Conservation (phyloP, 2,888 invertebrate genomes). For the Dryobotodes eremita region DNA sequence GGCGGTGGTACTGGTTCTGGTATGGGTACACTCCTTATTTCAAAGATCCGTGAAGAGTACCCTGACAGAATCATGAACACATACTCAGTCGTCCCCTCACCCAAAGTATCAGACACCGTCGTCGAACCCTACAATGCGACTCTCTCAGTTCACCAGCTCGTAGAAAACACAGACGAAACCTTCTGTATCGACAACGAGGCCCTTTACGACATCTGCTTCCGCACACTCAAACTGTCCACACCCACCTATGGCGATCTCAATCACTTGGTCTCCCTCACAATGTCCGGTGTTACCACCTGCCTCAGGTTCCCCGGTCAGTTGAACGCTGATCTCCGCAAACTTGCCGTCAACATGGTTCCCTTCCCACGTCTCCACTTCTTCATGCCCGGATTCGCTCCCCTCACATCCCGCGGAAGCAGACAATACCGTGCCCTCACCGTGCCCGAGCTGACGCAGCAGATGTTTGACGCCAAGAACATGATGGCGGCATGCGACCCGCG, state of each 20-base stretch:
- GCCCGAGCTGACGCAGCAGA: conserved; percentile 96
- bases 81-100: conserved; percentile 95
- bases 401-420: conserved; percentile 96
- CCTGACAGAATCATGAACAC: conserved; percentile 97
- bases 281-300: conserved; percentile 96
- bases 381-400: conserved; percentile 97
- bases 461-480: conserved; percentile 99
- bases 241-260: conserved; percentile 98
- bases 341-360: conserved; percentile 98
- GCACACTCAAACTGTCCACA: conserved; percentile 95
- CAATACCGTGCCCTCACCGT: conserved; percentile 97
- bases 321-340: conserved; percentile 97
- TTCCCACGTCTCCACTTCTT: conserved; percentile 95
- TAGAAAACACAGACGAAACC: conserved; percentile 97
- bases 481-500: conserved; percentile 98
- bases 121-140: conserved; percentile 96
- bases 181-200: conserved; percentile 94
- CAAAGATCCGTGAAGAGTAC: conserved; percentile 97
- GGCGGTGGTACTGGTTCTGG: conserved; percentile 90
- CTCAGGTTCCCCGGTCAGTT: conserved; percentile 97
- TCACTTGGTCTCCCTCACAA: conserved; percentile 96
- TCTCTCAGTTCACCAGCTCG: conserved; percentile 96
- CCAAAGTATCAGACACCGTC: conserved; percentile 94
- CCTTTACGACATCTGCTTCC: conserved; percentile 95
- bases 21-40: conserved; percentile 94